These are phyloP conservation scores for Blastobasis adustella DNA, from an alignment of 2,888 invertebrate species.

Conservation along the genomic window DNA sequence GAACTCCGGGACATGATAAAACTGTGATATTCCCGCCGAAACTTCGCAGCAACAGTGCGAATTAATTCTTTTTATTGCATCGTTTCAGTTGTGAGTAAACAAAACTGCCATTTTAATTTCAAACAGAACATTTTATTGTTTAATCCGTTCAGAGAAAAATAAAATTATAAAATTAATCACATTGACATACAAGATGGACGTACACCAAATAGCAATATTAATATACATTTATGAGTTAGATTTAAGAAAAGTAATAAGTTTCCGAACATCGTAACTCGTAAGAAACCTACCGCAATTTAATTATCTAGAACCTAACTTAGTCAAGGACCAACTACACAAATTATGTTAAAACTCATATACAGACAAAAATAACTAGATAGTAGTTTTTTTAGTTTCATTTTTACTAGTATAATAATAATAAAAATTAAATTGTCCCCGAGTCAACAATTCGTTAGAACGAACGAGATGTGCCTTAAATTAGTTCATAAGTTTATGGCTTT, in stretches of 20 bases:
- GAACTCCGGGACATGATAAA: conserved; percentile 63
- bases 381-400: conserved; percentile 26
- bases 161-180: conserved; percentile 68
- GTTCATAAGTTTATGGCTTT: conserved; percentile 33
- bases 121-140: conserved; percentile 76
- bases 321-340: conserved; percentile 61
- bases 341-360: conserved; percentile 69
- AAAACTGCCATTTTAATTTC: conserved; percentile 59
- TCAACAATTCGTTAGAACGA: conserved; percentile 24
- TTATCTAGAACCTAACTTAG: conserved; percentile 61
- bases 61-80: background rate
- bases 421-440: conserved; percentile 38
- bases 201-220: conserved; percentile 68
- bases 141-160: conserved; percentile 71
- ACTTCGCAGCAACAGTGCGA: too few relatives aligned
- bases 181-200: conserved; percentile 73
- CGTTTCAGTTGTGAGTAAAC: background rate
- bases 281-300: conserved; percentile 47
- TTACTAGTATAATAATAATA: conserved; percentile 39
- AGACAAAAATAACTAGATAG: conserved; percentile 63
- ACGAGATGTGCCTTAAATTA: conserved; percentile 25
- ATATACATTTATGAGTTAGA: conserved; percentile 65
- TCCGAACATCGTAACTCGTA: conserved; percentile 43
- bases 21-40: conserved; percentile 29
- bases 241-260: conserved; percentile 45